phyloP scores from a whole-genome alignment of 2,113 vertebrate genomes.

The Embiotoca jacksoni region DNA sequence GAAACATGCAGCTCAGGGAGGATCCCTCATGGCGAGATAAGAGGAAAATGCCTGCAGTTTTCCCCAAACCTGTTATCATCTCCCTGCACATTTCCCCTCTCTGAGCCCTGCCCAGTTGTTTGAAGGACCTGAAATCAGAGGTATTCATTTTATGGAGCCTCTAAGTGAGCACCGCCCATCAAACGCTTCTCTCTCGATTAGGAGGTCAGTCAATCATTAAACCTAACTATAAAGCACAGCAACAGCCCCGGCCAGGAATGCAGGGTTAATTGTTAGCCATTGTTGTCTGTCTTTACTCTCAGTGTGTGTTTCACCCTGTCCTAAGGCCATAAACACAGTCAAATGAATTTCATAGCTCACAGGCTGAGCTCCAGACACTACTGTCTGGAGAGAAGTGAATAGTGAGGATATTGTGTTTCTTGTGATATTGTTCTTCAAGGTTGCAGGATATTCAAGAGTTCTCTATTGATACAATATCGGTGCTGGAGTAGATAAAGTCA shows the following conservation, averaged over 20 bases:
- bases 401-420: constrained; percentile 44
- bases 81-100: constrained; percentile 58
- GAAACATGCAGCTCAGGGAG: constrained; percentile 50
- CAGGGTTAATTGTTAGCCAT: constrained; percentile 80
- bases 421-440: constrained; percentile 45
- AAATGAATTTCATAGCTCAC: constrained; percentile 42
- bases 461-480: neutral
- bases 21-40: constrained; percentile 54
- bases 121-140: constrained; percentile 70
- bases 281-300: constrained; percentile 59
- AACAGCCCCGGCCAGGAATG: constrained; percentile 74
- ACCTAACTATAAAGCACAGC: constrained; percentile 70
- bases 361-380: constrained; percentile 34
- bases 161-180: constrained; percentile 60
- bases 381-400: constrained; percentile 49
- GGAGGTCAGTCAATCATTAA: constrained; percentile 81
- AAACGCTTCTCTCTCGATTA: constrained; percentile 47
- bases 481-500: neutral
- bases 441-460: constrained; percentile 24
- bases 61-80: constrained; percentile 76
- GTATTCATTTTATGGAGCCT: constrained; percentile 71
- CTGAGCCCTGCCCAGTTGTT: constrained; percentile 54
- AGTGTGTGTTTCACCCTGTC: constrained; percentile 59
- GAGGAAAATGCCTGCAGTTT: constrained; percentile 56
- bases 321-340: constrained; percentile 45